Evolutionary conservation across 2,888 invertebrate genomes (phyloP).

Genomic region (Labia minor): DNA sequence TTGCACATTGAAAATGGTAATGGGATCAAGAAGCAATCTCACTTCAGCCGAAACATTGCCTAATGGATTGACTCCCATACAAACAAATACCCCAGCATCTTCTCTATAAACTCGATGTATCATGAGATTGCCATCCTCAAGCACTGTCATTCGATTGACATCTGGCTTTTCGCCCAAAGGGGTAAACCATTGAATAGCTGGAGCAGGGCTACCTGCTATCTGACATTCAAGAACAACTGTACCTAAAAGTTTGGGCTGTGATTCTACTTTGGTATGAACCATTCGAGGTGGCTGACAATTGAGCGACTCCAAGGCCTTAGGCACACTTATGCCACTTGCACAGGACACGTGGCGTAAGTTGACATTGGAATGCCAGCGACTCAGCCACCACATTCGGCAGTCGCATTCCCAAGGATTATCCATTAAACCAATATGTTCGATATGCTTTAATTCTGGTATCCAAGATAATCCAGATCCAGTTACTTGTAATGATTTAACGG

Average conservation of each 20-base stretch:
- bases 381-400: constrained; percentile 73
- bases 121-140: constrained; percentile 67
- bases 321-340: not conserved
- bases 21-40: constrained; percentile 71
- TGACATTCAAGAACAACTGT: constrained; percentile 66
- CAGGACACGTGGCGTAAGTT: constrained; percentile 48
- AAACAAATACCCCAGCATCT: constrained; percentile 76
- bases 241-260: constrained; percentile 31
- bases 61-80: constrained; percentile 73
- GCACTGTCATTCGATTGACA: constrained; percentile 46
- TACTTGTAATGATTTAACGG: not conserved
- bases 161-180: constrained; percentile 47
- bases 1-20: constrained; percentile 71
- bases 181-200: constrained; percentile 78
- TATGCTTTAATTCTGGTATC: constrained; percentile 38
- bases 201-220: constrained; percentile 62
- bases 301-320: constrained; percentile 45
- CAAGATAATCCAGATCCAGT: not conserved
- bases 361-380: constrained; percentile 47
- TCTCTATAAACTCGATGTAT: constrained; percentile 50
- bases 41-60: constrained; percentile 68
- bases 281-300: constrained; percentile 58
- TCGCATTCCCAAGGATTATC: constrained; percentile 78
- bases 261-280: constrained; percentile 28
- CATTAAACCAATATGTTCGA: constrained; percentile 54